phyloP scores from a whole-genome alignment of 2,797 vertebrate species.

The Hephaestus fuliginosus region DNA sequence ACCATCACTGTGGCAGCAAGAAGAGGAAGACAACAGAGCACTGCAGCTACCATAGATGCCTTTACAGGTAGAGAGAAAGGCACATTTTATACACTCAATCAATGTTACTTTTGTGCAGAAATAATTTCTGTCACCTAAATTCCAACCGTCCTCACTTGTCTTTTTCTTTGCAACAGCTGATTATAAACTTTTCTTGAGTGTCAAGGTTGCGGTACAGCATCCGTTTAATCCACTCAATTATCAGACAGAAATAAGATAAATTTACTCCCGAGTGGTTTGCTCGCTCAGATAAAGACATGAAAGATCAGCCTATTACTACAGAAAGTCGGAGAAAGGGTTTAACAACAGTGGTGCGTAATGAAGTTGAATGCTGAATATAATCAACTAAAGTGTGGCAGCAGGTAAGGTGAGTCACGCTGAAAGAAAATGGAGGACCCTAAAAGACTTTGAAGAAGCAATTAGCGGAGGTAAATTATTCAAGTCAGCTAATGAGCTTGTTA shows the following conservation, averaged over 20 bases:
- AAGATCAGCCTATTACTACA: conserved; percentile 42
- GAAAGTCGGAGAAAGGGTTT: conserved; percentile 22
- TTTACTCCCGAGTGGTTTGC: background rate
- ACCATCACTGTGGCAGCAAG: conserved; percentile 94
- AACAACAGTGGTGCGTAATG: conserved; percentile 45
- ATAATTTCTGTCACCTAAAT: background rate
- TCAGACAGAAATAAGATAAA: conserved; percentile 37
- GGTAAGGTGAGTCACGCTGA: conserved; percentile 51
- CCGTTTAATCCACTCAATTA: conserved; percentile 40
- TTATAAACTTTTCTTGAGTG: background rate
- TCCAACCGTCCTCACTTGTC: background rate
- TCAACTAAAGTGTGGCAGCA: conserved; percentile 57
- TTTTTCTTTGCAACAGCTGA: conserved; percentile 18
- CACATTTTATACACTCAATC: background rate
- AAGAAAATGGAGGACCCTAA: conserved; percentile 50
- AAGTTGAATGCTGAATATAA: conserved; percentile 57
- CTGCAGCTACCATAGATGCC: conserved; percentile 93
- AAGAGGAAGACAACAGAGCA: conserved; percentile 95
- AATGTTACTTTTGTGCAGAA: background rate
- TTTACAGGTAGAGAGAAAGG: conserved; percentile 91
- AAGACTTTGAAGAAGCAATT: conserved; percentile 70
- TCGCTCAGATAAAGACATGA: conserved; percentile 45
- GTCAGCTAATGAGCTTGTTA: conserved; percentile 68
- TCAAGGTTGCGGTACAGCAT: conserved; percentile 2
- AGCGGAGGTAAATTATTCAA: conserved; percentile 70